phyloP scores from a whole-genome alignment of 2,888 invertebrate species.

The Himalopsyche kuldschensis region DNA sequence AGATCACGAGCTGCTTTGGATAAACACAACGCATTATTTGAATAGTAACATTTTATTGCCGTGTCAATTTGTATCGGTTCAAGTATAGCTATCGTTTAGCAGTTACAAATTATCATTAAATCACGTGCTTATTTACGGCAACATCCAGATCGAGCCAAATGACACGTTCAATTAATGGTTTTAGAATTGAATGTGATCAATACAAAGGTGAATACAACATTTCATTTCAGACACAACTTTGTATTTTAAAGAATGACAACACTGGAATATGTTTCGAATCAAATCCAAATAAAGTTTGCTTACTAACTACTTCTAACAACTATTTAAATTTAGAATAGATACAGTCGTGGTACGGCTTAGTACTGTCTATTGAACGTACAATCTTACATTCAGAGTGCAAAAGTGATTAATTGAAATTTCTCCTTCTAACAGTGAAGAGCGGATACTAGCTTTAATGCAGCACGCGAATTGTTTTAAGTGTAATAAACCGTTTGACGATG shows the following conservation, averaged over 20 bases:
- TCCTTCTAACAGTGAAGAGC: background rate
- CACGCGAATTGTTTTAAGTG: background rate
- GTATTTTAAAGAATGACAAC: no score
- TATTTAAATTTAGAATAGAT: background rate
- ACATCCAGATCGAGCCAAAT: background rate
- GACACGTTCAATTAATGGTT: no score
- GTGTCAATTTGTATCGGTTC: background rate
- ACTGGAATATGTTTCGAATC: no score
- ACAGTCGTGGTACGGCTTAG: background rate
- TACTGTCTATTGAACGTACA: background rate
- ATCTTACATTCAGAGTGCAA: background rate
- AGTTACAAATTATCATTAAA: background rate
- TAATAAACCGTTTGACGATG: background rate
- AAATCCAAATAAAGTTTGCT: no score
- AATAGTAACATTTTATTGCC: background rate
- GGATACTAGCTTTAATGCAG: background rate
- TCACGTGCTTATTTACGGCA: background rate
- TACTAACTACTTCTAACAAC: no score
- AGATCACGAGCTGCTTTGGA: background rate
- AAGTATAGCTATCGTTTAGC: background rate
- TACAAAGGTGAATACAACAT: no score
- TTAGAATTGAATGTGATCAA: no score
- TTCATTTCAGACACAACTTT: no score
- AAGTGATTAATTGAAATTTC: background rate
- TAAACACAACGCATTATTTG: background rate